Evolutionary conservation across 2,113 vertebrate species (phyloP), one percentile per base, ranked within the genome.

Genomic region (Rhea americana): DNA sequence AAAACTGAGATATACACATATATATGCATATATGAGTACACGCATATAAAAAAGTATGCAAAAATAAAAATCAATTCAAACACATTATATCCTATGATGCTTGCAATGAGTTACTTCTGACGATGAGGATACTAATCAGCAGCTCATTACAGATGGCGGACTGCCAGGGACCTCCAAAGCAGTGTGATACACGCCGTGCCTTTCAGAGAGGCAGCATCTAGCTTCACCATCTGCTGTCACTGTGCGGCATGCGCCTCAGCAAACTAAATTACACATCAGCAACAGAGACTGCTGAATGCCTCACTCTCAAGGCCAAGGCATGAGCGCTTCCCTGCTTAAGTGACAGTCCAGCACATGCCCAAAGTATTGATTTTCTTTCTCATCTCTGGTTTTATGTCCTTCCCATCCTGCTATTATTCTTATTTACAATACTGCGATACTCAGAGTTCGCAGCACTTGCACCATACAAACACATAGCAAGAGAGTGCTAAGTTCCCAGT

Each of bases 21-120:
- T 35, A 35, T 35, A 35, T 35, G 35, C 35, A 35, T 35, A 35
- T 35, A 35, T 35, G 35, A 35, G 35, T 35, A 35, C 35, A 35
- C 35, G 35, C 35, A 35, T 35, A 35, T 35, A 35, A 35, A 35
- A 35, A 35, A 35, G 35, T 35, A 37, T 16, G 73, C 53, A 86
- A 82, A 92, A 93, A 82, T 67, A 75, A 88, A 76, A 76, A 82
- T 68, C 63, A 41, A 41, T 51, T 89, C 90, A 43, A 74, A 63
- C 15, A 39, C 82, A 74, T 87, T n/a, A 92, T 71, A 63, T 80
- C 73, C 39, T 5, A 16, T 76, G 53, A 73, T 13, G 61, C 48
- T 65, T 45, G 63, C 25, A 84, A 32, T 71, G 70, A 92, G n/a
- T 62, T 91, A 24, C 16, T 30, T 59, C 63, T 65, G 72, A 35